phyloP scores from a whole-genome alignment of 2,888 invertebrate genomes.

The Epinotia ramella region DNA sequence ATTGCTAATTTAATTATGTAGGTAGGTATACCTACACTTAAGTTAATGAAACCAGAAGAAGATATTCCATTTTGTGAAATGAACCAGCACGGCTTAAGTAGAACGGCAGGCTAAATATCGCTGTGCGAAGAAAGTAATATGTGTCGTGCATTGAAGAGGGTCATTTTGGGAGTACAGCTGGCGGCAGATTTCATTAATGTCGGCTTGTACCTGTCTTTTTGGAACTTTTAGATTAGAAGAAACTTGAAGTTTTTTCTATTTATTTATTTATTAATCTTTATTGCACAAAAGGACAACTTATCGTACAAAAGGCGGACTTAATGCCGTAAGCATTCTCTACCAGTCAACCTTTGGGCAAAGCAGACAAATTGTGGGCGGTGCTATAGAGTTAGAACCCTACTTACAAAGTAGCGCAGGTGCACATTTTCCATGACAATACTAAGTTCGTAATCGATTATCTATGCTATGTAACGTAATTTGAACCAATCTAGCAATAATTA shows the following conservation, averaged over 20 bases:
- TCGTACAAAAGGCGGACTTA: too few species aligned
- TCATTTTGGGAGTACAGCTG: constrained; percentile 34
- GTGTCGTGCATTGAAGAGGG: constrained; percentile 44
- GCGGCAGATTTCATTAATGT: constrained; percentile 41
- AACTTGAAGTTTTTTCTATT: neutral
- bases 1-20: too few species aligned
- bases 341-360: too few species aligned
- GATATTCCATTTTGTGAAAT: neutral
- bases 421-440: too few species aligned
- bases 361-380: too few species aligned
- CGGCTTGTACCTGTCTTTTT: constrained; percentile 35
- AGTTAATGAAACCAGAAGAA: neutral
- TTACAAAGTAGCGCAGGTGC: neutral
- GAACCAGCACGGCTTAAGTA: neutral
- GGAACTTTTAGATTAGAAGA: neutral
- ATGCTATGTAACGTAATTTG: too few species aligned
- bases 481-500: too few species aligned
- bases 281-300: too few species aligned
- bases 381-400: neutral
- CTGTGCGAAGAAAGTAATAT: constrained; percentile 33
- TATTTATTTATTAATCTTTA: too few species aligned
- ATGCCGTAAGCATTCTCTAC: too few species aligned
- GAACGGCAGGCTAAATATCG: constrained; percentile 19
- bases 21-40: neutral
- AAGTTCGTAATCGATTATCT: too few species aligned